Conservation (phyloP, 1,140 invertebrate species). For the Leptinotarsa defecta region DNA sequence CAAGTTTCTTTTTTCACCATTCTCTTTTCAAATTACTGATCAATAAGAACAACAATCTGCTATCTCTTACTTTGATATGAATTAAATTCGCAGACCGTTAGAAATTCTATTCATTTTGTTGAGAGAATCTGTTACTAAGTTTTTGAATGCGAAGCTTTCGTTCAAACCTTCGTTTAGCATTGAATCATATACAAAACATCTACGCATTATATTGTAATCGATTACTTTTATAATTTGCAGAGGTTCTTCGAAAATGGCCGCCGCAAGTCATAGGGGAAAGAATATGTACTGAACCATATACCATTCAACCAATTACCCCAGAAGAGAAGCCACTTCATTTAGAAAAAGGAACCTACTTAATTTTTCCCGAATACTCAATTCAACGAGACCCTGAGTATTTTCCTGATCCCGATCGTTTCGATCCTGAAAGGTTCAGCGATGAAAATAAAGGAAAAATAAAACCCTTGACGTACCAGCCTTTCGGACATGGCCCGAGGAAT, state of each 20-base stretch:
- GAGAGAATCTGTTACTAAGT: no score
- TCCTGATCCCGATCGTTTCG: conserved; percentile 60
- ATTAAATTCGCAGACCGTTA: no score
- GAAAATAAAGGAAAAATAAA: conserved; percentile 46
- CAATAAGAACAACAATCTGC: no score
- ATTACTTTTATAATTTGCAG: not conserved
- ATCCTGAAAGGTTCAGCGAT: conserved; percentile 55
- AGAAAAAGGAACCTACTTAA: conserved; percentile 49
- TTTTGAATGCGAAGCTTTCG: no score
- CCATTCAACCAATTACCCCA: not conserved
- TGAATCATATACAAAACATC: no score
- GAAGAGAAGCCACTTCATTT: not conserved
- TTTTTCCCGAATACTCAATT: conserved; percentile 58
- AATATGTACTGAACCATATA: not conserved
- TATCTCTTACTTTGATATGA: no score
- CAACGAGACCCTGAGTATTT: conserved; percentile 60
- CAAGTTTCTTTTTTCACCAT: no score
- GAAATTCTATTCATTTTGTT: no score
- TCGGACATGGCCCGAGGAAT: conserved; percentile 60
- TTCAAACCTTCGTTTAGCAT: no score
- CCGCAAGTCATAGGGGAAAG: not conserved
- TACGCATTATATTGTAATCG: no score
- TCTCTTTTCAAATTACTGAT: no score
- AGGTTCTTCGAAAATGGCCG: not conserved
- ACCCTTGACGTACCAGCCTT: conserved; percentile 59